These are phyloP conservation scores for Helicolenus hilgendorfi DNA, from an alignment of 2,797 vertebrate genomes.

Conservation along the genomic window DNA sequence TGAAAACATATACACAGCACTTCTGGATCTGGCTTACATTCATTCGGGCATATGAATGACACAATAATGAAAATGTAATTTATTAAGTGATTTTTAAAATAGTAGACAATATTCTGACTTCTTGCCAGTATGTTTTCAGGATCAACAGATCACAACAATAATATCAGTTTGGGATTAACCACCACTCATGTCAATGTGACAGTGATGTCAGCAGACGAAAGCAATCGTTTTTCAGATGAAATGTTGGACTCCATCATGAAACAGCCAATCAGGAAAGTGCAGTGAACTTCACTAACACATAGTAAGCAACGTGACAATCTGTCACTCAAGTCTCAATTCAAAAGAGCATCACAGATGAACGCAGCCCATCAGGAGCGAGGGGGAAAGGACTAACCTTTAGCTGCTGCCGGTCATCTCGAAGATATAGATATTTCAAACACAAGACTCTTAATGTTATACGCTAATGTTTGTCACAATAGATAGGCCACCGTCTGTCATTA, in stretches of 20 bases:
- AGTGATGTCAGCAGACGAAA: not conserved
- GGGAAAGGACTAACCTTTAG: not conserved
- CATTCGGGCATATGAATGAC: not conserved
- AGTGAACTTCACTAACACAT: not conserved
- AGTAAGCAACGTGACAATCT: slow-evolving; percentile 8
- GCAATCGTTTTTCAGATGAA: not conserved
- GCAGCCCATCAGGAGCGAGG: not conserved
- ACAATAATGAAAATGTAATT: not conserved
- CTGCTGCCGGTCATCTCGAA: not conserved
- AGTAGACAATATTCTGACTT: not conserved
- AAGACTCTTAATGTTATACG: not conserved
- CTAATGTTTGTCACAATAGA: not conserved
- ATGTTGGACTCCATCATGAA: not conserved
- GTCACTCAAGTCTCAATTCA: slow-evolving; percentile 22
- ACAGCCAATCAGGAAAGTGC: not conserved
- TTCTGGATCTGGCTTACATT: not conserved
- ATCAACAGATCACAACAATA: not conserved
- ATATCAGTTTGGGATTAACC: not conserved
- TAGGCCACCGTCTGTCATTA: not conserved
- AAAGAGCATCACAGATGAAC: not conserved
- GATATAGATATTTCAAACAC: not conserved
- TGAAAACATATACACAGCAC: not conserved
- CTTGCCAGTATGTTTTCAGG: not conserved
- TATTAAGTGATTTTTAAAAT: not conserved
- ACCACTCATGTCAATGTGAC: not conserved